Percentiles rank a stretch among this genome's conserved stretches.
Conservation (phyloP, 30 jellyfish, hydroid and myxozoan species). For the Hydractinia symbiolongicarpus region DNA sequence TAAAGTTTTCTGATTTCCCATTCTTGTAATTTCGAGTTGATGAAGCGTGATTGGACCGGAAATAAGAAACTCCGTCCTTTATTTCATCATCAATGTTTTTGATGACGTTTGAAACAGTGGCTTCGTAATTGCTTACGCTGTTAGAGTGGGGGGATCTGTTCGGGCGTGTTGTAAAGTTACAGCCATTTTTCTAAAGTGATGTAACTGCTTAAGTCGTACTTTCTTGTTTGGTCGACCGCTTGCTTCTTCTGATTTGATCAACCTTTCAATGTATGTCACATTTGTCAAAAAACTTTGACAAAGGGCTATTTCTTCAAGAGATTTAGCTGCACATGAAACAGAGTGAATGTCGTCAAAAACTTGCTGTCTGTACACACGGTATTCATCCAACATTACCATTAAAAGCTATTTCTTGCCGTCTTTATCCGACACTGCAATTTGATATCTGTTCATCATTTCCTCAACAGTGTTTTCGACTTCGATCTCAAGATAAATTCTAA, state of each 20-base stretch:
- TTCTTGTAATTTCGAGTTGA: too few species aligned
- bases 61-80: not conserved
- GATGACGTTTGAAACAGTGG: not conserved
- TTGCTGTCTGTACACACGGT: not conserved
- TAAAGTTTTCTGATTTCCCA: too few species aligned
- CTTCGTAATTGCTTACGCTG: not conserved
- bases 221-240: constrained; percentile 1
- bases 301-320: constrained; percentile 1
- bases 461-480: not conserved
- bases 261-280: constrained; percentile 10
- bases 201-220: not conserved
- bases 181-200: not conserved
- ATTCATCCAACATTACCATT: not conserved
- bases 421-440: not conserved
- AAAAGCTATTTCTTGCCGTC: not conserved
- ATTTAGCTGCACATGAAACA: not conserved
- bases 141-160: not conserved
- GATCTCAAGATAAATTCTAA: constrained; percentile 3
- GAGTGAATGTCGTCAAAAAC: not conserved
- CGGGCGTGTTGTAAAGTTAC: not conserved
- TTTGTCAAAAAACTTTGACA: not conserved
- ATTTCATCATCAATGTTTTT: not conserved
- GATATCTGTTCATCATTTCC: not conserved
- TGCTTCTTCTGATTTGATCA: not conserved
- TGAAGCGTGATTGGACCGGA: not conserved